Evolutionary conservation across 2,888 invertebrate genomes (phyloP), one percentile per base, ranked within the genome.

Genomic region (Pocota personata): DNA sequence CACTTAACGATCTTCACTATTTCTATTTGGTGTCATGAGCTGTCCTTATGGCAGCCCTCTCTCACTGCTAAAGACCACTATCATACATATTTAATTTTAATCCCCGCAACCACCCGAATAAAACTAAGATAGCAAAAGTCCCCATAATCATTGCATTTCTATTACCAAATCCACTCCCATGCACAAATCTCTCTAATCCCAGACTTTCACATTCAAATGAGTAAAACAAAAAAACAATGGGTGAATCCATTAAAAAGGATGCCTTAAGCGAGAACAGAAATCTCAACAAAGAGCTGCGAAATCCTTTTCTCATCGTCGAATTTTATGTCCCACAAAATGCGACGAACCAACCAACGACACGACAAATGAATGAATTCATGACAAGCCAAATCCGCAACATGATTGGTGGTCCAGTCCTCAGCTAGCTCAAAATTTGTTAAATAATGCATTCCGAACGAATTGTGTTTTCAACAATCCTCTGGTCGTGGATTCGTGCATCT

Each of bases 301-400:
- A 67, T 76, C 67, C 66, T 58, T 58, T 35, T 35, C 37, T 35
- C 30, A 46, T 48, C 66, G 19, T 57, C 30, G 14, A 57, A 64
- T 40, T 64, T 21, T 37, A 14, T 10, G n/a, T 52, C 52, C 40
- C 12, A 37, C 67, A 19, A 24, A 24, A n/a, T 16, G 52, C 55
- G 67, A 55, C 60, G 8, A 10, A 43, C 35, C 24, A 24, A 30
- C 27, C 8, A 8, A 14, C 14, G 24, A n/a, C n/a, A n/a, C 35
- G 57, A 32, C 30, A n/a, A 72, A 66, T 58, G 19, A 79, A 79
- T 66, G 72, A 79, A 73, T 79, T 72, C 57, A 66, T 73, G 79
- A 79, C 66, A 73, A 48, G 37, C 30, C 50, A 40, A 73, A 73
- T 72, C 79, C 73, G 37, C 64, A 72, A 66, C 43, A 48, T 40